Evolutionary conservation across 2,888 invertebrate species (phyloP), one percentile per base, ranked within the genome.

Genomic region (Crepidodera aurea): DNA sequence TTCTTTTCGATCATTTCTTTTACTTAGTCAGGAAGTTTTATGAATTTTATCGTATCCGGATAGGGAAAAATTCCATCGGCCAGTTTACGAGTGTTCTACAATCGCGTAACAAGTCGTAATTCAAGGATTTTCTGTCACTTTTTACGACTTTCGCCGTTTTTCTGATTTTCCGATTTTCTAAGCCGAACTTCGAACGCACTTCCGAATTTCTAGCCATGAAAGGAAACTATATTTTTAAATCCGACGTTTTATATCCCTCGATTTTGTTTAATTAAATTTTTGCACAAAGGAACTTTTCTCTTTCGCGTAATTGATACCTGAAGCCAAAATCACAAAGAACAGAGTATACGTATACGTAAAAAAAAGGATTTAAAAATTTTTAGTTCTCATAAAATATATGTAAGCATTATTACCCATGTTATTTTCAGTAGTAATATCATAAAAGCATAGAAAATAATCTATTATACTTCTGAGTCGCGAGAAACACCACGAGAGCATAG

Each of bases 81-180:
- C 32, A 40, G 55, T 55, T 61, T 55, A 61, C 60, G 60, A 61
- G 55, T 50, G 18, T 61, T 48, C 60, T 27, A 60, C 60, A 60
- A 51, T 60, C 60, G 60, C 60, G 51, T 51, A 61, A 61, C 61
- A 56, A 61, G 42, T 42, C 55, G 61, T 61, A 61, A 55, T 42
- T 61, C 55, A 61, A 40, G 40, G 55, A 61, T 61, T 61, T 60
- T 59, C 32, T 48, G 60, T 37, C 53, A 54, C 44, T 54, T 60
- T 61, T 61, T 61, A 61, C 60, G 55, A 61, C 46, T 19, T n/a
- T 27, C 37, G 53, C 53, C 13, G 37, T 19, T 44, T 44, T 44
- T 19, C 34, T 7, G 37, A 16, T 51, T 51, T 51, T 10, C 27
- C 39, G 53, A 40, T 25, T 46, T 54, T 48, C n/a, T 44, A 25